These are phyloP conservation scores for Melanocharis versteri DNA, from an alignment of 2,113 vertebrate genomes.

Conservation along the genomic window DNA sequence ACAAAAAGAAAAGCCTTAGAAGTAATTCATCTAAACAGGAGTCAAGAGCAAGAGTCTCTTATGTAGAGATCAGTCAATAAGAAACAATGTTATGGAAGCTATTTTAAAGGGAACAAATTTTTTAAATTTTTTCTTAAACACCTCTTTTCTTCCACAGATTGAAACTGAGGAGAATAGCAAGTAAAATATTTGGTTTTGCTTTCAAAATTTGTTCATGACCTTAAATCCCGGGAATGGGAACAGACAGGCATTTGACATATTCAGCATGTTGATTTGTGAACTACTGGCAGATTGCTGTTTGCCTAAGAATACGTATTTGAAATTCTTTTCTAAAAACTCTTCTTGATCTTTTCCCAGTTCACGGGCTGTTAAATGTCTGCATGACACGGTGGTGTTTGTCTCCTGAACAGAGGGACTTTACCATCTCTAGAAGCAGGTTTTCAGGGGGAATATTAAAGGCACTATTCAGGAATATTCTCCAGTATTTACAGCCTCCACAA, in stretches of 20 bases:
- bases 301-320: slow-evolving; percentile 34
- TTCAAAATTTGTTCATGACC: neutral
- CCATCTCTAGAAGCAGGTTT: neutral
- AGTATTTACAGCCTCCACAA: neutral
- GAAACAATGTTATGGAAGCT: neutral
- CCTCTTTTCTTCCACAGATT: neutral
- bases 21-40: slow-evolving; percentile 17
- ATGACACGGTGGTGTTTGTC: neutral
- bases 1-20: slow-evolving; percentile 15
- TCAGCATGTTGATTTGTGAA: slow-evolving; percentile 15
- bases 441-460: neutral
- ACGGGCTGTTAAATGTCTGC: neutral
- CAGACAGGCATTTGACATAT: neutral
- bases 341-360: slow-evolving; percentile 25
- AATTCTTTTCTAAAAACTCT: slow-evolving; percentile 29
- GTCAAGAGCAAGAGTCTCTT: slow-evolving; percentile 27
- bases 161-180: neutral
- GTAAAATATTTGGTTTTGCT: neutral
- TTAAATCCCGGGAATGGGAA: slow-evolving; percentile 7
- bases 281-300: slow-evolving; percentile 38
- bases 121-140: neutral
- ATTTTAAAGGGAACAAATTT: neutral
- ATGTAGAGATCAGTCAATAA: slow-evolving; percentile 14
- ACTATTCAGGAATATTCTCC: slow-evolving; percentile 21
- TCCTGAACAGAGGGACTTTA: slow-evolving; percentile 14